A percentile compares a stretch with the other conserved stretches of the same genome.
Conservation (phyloP, 2,797 vertebrate genomes). For the Chloroceryle amazona region DNA sequence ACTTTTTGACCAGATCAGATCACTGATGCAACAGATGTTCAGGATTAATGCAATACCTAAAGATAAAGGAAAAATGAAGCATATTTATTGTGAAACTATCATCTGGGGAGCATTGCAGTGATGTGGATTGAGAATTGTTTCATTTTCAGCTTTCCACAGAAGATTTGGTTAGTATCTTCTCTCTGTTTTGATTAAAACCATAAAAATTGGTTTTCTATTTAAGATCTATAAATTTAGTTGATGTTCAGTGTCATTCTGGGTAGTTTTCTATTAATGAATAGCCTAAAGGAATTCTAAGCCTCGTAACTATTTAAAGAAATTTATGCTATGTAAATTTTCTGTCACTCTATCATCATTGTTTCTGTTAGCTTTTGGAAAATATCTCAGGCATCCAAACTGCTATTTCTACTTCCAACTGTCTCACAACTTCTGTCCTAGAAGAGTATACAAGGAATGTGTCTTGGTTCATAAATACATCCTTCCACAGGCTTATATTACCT, state of each 20-base stretch:
- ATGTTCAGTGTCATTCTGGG: background rate
- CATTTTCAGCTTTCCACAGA: background rate
- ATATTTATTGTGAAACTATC: background rate
- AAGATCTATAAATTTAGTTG: slow-evolving; percentile 43
- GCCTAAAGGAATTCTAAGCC: background rate
- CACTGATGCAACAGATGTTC: background rate
- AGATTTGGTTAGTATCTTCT: background rate
- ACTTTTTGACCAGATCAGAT: background rate
- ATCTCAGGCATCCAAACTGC: background rate
- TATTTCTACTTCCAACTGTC: background rate
- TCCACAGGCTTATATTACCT: background rate
- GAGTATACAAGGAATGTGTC: background rate
- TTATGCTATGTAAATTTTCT: background rate
- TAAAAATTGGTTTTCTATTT: slow-evolving; percentile 46
- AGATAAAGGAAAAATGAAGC: background rate
- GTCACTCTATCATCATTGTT: background rate
- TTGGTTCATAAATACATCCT: background rate
- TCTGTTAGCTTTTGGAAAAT: background rate
- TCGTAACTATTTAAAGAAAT: background rate
- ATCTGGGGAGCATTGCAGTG: background rate
- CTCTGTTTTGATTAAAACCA: slow-evolving; percentile 25
- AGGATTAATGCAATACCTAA: background rate
- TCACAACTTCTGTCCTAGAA: background rate
- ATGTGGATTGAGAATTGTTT: background rate
- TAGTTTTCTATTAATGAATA: slow-evolving; percentile 21